Evolutionary conservation across 2,113 vertebrate genomes (phyloP).

Genomic region (Marcusenius ussheri): DNA sequence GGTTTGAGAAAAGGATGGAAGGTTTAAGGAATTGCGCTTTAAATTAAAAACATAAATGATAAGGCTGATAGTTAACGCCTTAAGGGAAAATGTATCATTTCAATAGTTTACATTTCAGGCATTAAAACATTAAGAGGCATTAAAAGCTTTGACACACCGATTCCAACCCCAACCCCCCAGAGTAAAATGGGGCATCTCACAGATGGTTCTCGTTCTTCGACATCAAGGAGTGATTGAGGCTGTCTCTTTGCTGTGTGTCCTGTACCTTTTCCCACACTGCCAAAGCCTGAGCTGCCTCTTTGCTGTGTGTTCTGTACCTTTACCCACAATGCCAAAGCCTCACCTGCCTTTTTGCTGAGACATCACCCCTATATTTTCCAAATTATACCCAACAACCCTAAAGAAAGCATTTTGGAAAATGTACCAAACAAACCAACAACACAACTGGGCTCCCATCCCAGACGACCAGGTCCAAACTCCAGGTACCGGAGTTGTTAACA

Average conservation of each 20-base stretch:
- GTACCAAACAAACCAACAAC: too few relatives aligned
- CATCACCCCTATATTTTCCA: too few relatives aligned
- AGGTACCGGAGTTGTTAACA: too few relatives aligned
- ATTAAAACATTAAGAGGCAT: background rate
- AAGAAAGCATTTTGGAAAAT: too few relatives aligned
- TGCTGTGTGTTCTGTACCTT: background rate
- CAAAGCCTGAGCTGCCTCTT: background rate
- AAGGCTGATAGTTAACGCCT: background rate
- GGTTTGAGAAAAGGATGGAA: background rate
- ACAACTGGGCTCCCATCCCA: too few relatives aligned
- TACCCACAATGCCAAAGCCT: background rate
- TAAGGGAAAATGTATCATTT: background rate
- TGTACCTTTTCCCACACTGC: background rate
- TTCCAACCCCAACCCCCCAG: background rate
- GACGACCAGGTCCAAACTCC: too few relatives aligned
- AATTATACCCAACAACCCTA: too few relatives aligned
- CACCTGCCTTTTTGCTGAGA: background rate
- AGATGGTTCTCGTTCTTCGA: constrained; percentile 1
- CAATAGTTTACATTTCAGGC: background rate
- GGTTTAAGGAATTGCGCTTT: background rate
- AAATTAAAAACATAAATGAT: background rate
- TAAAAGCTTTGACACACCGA: background rate
- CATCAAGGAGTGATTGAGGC: constrained; percentile 15
- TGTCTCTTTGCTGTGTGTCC: too few relatives aligned
- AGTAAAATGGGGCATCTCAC: background rate